Evolutionary conservation across 2,113 vertebrate species (phyloP).

Genomic region (Proterorhinus semilunaris): DNA sequence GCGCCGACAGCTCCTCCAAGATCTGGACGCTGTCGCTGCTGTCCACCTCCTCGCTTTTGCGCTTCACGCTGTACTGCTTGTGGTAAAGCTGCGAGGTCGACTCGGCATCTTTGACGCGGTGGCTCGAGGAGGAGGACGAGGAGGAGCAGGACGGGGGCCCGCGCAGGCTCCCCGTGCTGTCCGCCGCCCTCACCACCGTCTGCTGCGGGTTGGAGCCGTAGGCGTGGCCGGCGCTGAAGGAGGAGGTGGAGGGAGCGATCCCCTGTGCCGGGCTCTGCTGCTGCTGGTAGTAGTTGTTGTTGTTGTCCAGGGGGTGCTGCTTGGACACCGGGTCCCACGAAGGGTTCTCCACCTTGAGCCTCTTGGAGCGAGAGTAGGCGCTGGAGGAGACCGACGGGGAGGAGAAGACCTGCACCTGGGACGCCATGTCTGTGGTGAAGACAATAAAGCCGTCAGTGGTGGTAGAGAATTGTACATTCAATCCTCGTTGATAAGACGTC

Average conservation of each 20-base stretch:
- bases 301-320: constrained; percentile 81
- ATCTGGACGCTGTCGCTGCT: constrained; percentile 98
- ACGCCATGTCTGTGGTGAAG: constrained; percentile 87
- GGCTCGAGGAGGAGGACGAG: constrained; percentile 76
- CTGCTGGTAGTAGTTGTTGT: constrained; percentile 87
- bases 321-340: constrained; percentile 86
- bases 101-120: constrained; percentile 83
- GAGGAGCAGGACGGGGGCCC: constrained; percentile 76
- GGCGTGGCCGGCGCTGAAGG: constrained; percentile 73
- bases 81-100: constrained; percentile 78
- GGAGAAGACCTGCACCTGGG: constrained; percentile 96
- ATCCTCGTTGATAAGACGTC: too few species aligned
- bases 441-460: neutral
- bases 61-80: constrained; percentile 94
- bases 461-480: too few species aligned
- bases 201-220: constrained; percentile 88
- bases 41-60: constrained; percentile 97
- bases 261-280: constrained; percentile 84
- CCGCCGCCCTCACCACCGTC: constrained; percentile 92
- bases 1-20: constrained; percentile 96
- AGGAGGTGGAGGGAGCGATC: constrained; percentile 73
- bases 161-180: constrained; percentile 87
- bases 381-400: constrained; percentile 96
- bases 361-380: constrained; percentile 95
- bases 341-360: constrained; percentile 94